Base-by-base conservation (phyloP, 1,140 invertebrate species). In the Chionoecetes opilio region DNA sequence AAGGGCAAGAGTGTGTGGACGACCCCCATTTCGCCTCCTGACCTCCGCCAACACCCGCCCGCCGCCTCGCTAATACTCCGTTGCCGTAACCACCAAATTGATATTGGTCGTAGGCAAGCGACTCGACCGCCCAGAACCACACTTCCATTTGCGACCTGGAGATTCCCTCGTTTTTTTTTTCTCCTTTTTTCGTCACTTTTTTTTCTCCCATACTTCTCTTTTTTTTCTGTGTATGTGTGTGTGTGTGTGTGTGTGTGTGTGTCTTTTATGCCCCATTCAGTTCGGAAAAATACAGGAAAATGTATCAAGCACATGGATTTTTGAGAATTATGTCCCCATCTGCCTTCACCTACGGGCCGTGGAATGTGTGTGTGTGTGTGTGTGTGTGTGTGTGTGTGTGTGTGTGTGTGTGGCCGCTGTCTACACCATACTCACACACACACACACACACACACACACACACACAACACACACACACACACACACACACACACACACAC, bases 51-150 rank as follows among this genome's bases (percentile, higher is more conserved):
- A 38, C 35, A 41, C 37, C 32, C 38, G 86, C 9, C 9, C 38
- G 32, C n/a, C 11, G 86, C 63, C n/a, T n/a, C 63, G 86, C n/a
- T 88, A 88, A 88, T 88, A 41, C 86, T 41, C 86, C 86, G 38
- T 38, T 88, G 86, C 14, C 35, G 86, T 88, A 88, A 88, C 86
- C 86, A 41, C 86, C 14, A 88, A 38, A 88, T 88, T 38, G 86
- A 41, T 88, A 88, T 88, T 88, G 86, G 14, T 38, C 35, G 86
- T 14, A 88, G 86, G 86, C 86, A 88, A 41, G 63, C n/a, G n/a
- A n/a, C 63, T 75, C 63, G 63, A 21, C 63, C 21, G 63, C 11
- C 63, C 63, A n/a, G n/a, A 75, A 75, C 63, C 63, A 75, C 85
- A 31, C 34, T 87, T 37, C 37, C 32, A 87, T 87, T 87, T 37